phyloP scores from a whole-genome alignment of 2,888 invertebrate genomes.

The Lasioglossum malachurum region DNA sequence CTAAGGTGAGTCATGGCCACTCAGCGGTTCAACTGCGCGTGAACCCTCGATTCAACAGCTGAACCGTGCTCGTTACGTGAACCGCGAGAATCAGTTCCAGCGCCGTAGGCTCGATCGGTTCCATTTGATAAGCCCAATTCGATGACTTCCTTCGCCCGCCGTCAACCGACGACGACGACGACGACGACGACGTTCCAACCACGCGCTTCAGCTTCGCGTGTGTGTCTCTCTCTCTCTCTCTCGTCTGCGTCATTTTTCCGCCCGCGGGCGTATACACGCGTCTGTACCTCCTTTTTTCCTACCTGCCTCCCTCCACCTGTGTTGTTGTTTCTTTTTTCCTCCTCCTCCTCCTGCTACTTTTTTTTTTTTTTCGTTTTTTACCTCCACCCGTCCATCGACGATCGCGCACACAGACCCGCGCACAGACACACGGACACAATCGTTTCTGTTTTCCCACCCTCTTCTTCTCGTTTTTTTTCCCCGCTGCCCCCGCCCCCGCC shows the following conservation, averaged over 20 bases:
- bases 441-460: slow-evolving; percentile 56
- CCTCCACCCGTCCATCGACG: slow-evolving; percentile 33
- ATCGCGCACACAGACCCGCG: slow-evolving; percentile 26
- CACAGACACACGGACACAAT: slow-evolving; percentile 26
- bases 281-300: slow-evolving; percentile 18
- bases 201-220: neutral
- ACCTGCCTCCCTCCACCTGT: neutral
- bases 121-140: slow-evolving; percentile 76
- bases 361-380: slow-evolving; percentile 1
- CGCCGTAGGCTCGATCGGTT: slow-evolving; percentile 78
- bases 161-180: neutral
- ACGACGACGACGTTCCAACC: neutral
- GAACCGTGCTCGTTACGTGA: slow-evolving; percentile 80
- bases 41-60: slow-evolving; percentile 80
- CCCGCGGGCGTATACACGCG: slow-evolving; percentile 10
- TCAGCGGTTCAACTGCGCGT: slow-evolving; percentile 80
- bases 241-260: slow-evolving; percentile 36
- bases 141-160: slow-evolving; percentile 59
- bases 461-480: neutral
- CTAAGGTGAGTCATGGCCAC: slow-evolving; percentile 81
- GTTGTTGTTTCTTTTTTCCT: slow-evolving; percentile 19
- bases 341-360: slow-evolving; percentile 25
- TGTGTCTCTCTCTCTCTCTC: neutral
- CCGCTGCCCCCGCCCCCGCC: slow-evolving; percentile 21
- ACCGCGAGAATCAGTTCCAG: slow-evolving; percentile 81